A percentile compares a stretch with the other conserved stretches of the same genome.
These are phyloP conservation scores for Pluvialis apricaria DNA, from an alignment of 2,113 vertebrate genomes.

Conservation along the genomic window DNA sequence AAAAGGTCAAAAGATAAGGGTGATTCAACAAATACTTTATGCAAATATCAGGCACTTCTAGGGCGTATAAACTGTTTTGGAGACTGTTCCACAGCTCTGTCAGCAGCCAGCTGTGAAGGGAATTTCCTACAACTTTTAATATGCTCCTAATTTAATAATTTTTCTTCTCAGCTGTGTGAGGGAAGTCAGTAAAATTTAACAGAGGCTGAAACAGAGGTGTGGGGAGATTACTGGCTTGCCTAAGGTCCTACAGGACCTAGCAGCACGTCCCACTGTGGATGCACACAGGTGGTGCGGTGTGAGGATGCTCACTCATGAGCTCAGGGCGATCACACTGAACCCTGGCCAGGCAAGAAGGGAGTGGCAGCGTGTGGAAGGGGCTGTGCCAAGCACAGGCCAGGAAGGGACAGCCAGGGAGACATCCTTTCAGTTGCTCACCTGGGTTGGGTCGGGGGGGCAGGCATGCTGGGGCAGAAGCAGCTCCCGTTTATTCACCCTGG, in stretches of 20 bases:
- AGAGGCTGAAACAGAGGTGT: background rate
- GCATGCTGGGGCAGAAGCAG: too few species aligned
- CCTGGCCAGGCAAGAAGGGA: background rate
- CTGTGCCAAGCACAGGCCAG: background rate
- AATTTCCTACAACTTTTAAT: background rate
- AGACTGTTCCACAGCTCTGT: background rate
- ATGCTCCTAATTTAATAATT: background rate
- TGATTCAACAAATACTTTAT: background rate
- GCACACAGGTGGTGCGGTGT: fast-evolving
- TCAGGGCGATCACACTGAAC: fast-evolving
- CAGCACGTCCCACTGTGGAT: background rate
- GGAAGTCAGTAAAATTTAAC: background rate
- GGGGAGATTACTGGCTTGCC: background rate
- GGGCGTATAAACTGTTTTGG: background rate
- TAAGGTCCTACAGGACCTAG: background rate
- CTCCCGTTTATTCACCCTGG: too few species aligned
- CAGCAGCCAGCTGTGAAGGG: background rate
- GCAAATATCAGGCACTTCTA: background rate
- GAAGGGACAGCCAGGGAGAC: background rate
- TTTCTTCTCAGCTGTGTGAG: background rate
- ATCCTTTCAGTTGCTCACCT: background rate
- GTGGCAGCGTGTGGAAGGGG: background rate
- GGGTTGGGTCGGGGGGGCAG: background rate
- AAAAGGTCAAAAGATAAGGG: background rate
- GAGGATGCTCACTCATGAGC: background rate